These are phyloP conservation scores for Gonatopus flavifemur DNA, from an alignment of 1,140 invertebrate genomes.

Conservation along the genomic window DNA sequence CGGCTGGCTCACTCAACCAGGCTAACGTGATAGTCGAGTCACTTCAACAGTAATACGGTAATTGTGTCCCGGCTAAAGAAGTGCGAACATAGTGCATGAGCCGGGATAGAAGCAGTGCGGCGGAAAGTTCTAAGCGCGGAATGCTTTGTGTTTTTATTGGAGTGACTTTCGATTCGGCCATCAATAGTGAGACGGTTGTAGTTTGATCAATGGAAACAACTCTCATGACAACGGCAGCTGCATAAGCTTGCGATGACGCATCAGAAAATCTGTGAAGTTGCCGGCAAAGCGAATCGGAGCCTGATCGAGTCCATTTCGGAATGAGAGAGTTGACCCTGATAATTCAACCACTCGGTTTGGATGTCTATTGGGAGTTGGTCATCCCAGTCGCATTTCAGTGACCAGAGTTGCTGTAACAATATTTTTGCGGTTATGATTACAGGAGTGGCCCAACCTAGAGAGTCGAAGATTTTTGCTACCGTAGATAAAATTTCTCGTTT, in stretches of 20 bases:
- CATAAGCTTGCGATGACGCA: slow-evolving; percentile 12
- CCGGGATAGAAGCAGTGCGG: slow-evolving; percentile 19
- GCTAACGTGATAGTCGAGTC: background rate
- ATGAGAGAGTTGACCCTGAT: no score
- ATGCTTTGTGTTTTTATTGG: slow-evolving; percentile 10
- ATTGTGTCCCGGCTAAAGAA: background rate
- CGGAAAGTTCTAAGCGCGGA: slow-evolving; percentile 13
- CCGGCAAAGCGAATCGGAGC: no score
- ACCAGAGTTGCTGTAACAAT: slow-evolving; percentile 10
- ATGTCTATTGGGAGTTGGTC: slow-evolving; percentile 11
- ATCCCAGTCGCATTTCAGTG: slow-evolving; percentile 9
- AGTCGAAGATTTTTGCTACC: background rate
- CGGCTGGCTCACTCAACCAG: background rate
- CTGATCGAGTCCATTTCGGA: no score
- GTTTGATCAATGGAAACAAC: background rate
- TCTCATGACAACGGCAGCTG: slow-evolving; percentile 9
- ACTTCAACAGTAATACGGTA: background rate
- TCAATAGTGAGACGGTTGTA: background rate
- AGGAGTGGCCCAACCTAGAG: background rate
- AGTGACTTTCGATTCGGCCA: slow-evolving; percentile 9
- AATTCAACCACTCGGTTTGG: slow-evolving; percentile 14
- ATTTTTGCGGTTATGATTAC: slow-evolving; percentile 6
- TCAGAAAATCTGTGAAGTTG: slow-evolving; percentile 20
- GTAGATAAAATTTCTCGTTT: background rate
- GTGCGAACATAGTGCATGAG: background rate